Conservation (phyloP, 2,888 invertebrate genomes). For the Melipona bicolor region DNA sequence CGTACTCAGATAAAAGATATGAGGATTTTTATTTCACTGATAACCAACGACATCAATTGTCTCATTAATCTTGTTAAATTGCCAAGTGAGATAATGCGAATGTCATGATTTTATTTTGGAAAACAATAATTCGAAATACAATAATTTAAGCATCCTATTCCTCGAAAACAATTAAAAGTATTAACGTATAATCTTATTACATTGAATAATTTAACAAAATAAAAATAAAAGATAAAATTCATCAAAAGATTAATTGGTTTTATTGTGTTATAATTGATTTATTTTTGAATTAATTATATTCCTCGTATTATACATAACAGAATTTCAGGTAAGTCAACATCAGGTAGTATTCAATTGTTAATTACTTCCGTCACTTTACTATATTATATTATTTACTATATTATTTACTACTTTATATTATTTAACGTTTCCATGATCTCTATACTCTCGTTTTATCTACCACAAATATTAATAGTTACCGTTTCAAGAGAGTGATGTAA, state of each 20-base stretch:
- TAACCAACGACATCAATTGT: not conserved
- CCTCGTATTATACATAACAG: not conserved
- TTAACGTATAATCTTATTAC: no score
- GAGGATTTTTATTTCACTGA: slow-evolving; percentile 9
- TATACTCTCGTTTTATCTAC: not conserved
- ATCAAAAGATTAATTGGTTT: not conserved
- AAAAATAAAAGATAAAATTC: not conserved
- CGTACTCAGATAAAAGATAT: slow-evolving; percentile 16
- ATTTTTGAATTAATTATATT: not conserved
- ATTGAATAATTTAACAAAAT: not conserved
- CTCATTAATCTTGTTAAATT: not conserved
- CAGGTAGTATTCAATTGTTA: not conserved
- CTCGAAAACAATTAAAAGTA: not conserved
- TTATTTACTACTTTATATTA: no score
- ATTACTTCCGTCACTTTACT: not conserved
- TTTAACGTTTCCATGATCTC: no score
- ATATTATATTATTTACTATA: not conserved
- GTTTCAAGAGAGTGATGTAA: not conserved
- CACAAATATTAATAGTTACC: not conserved
- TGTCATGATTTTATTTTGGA: not conserved
- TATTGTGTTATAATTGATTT: not conserved
- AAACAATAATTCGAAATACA: not conserved
- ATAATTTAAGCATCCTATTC: not conserved
- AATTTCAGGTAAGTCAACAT: no score
- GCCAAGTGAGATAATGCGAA: not conserved